Evolutionary conservation across 2,113 vertebrate genomes (phyloP).

Genomic region (Nothobranchius furzeri): DNA sequence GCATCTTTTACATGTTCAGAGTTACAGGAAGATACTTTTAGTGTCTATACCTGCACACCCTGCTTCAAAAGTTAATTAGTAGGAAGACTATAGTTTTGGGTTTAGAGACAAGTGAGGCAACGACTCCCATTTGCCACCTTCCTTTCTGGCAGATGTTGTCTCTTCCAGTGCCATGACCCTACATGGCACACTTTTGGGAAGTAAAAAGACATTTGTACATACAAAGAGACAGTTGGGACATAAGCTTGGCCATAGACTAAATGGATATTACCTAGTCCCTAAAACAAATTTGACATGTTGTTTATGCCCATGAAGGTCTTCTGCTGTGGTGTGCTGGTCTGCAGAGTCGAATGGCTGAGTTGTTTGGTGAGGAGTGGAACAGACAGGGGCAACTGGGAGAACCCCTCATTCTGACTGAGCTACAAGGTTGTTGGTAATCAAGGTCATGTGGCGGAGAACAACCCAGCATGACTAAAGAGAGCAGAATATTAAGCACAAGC

Average conservation of each 20-base stretch:
- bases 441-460: conserved; percentile 46
- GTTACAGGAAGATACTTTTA: background rate
- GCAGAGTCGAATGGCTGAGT: conserved; percentile 26
- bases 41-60: background rate
- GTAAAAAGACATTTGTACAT: background rate
- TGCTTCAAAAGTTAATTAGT: conserved; percentile 72
- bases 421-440: conserved; percentile 32
- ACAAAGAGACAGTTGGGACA: no score
- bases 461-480: conserved; percentile 22
- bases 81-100: conserved; percentile 67
- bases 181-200: conserved; percentile 52
- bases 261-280: conserved; percentile 25
- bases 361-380: conserved; percentile 18
- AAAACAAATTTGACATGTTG: conserved; percentile 47
- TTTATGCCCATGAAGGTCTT: conserved; percentile 57
- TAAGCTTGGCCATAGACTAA: background rate
- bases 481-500: conserved; percentile 7
- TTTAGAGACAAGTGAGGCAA: conserved; percentile 48
- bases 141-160: conserved; percentile 59
- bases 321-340: conserved; percentile 27
- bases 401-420: conserved; percentile 9
- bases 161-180: conserved; percentile 46
- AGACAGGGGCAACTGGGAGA: conserved; percentile 15
- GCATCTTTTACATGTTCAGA: no score
- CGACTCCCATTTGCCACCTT: conserved; percentile 59